phyloP scores from a whole-genome alignment of 2,888 invertebrate genomes.

The Rugalucina vietnamica region DNA sequence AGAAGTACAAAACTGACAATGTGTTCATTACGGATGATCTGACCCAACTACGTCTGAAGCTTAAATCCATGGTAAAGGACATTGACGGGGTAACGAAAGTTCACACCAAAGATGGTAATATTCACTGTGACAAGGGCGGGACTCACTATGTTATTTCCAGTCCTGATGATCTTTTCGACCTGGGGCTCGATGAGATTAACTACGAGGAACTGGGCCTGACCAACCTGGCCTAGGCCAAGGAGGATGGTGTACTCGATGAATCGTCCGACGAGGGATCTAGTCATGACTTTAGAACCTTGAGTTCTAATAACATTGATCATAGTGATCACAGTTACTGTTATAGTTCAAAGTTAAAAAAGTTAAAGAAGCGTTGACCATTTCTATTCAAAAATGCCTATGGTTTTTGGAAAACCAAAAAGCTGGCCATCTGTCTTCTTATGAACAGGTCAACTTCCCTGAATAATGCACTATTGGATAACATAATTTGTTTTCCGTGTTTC shows the following conservation, averaged over 20 bases:
- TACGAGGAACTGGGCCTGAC: background rate
- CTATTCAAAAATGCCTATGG: too few species aligned
- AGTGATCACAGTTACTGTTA: constrained; percentile 4
- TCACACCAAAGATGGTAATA: background rate
- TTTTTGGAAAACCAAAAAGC: too few species aligned
- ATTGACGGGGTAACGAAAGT: background rate
- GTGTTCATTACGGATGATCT: constrained; percentile 17
- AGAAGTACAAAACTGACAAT: background rate
- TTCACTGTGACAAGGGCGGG: background rate
- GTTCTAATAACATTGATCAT: background rate
- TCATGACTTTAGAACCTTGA: background rate
- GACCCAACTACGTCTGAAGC: background rate
- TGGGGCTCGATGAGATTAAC: background rate
- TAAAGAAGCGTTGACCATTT: too few species aligned
- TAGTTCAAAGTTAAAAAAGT: background rate
- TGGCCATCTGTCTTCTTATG: too few species aligned
- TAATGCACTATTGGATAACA: too few species aligned
- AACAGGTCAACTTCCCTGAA: too few species aligned
- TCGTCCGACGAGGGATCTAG: background rate
- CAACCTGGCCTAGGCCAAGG: background rate
- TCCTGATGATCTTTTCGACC: background rate
- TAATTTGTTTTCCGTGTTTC: too few species aligned
- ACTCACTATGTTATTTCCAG: background rate
- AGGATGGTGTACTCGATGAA: background rate
- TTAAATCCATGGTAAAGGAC: constrained; percentile 3